Percentiles rank a stretch among this genome's conserved stretches.
These are phyloP conservation scores for Clavelina lepadiformis DNA, from an alignment of 23 tunicate genomes.

Conservation along the genomic window DNA sequence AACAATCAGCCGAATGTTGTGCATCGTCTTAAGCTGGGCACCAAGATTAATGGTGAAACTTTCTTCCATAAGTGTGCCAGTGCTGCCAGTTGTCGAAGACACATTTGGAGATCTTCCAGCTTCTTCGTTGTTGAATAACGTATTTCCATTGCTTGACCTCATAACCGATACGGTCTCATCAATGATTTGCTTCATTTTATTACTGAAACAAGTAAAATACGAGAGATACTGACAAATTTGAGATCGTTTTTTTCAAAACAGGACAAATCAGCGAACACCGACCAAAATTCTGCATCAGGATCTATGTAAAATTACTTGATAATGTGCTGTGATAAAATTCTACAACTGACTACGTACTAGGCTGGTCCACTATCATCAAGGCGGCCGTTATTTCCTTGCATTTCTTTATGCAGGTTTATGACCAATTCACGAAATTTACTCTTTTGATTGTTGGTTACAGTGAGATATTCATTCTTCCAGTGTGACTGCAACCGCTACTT, in stretches of 20 bases:
- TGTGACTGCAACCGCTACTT: conserved; percentile 40
- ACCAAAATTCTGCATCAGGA: too few relatives aligned
- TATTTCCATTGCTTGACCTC: not conserved
- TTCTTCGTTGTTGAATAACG: not conserved
- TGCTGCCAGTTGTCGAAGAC: conserved; percentile 7
- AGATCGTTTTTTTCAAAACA: too few relatives aligned
- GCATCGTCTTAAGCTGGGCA: conserved; percentile 94
- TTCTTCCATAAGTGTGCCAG: conserved; percentile 60
- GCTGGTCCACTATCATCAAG: conserved; percentile 49
- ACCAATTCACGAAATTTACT: conserved; percentile 57
- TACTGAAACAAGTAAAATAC: too few relatives aligned
- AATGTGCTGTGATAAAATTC: too few relatives aligned
- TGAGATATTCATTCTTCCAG: conserved; percentile 34
- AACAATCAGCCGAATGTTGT: conserved; percentile 78
- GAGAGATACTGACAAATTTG: too few relatives aligned
- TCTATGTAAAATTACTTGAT: too few relatives aligned
- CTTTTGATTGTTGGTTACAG: conserved; percentile 40
- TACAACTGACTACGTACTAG: conserved; percentile 53
- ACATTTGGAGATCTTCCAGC: not conserved
- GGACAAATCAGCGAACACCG: too few relatives aligned
- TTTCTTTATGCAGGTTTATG: conserved; percentile 41
- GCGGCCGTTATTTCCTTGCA: conserved; percentile 41
- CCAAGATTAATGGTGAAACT: conserved; percentile 96
- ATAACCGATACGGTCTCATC: conserved; percentile 11
- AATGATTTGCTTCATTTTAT: conserved; percentile 28